Evolutionary conservation across 2,888 invertebrate genomes (phyloP), one percentile per base, ranked within the genome.

Genomic region (Orchestes rusci): DNA sequence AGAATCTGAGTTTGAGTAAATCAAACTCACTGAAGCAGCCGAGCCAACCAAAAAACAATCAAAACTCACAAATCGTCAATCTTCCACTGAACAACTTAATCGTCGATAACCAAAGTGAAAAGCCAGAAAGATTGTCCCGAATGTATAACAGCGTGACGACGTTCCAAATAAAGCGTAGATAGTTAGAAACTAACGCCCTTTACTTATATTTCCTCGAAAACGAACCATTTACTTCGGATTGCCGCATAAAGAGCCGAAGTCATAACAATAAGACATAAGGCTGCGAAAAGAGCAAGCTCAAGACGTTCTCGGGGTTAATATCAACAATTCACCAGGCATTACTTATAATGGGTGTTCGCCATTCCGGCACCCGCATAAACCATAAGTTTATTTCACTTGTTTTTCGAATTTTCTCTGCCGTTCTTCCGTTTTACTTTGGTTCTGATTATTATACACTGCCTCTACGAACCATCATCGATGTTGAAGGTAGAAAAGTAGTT

Each of bases 311-410:
- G 39, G 48, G 55, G 53, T 58, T 60, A 58, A 58, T 59, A 57
- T 52, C 53, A 52, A 56, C 55, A 56, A 57, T 59, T 57, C 55
- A 52, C 53, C 44, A 53, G 41, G 52, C 55, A 58, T 61, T 61
- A 60, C 55, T 57, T 59, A 57, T 59, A 64, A 63, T 62, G 59
- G 54, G 56, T 57, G 58, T 61, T 58, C 59, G 62, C 60, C 62
- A 56, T 60, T 59, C 58, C 53, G 63, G 64, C 64, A 65, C 63
- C 63, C 61, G 56, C 63, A 64, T 65, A 64, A 66, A 66, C 61
- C 60, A 63, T 62, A 60, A 61, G 55, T 55, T 57, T 56, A 53
- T 52, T 55, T 47, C 51, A 43, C 48, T 43, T 45, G 44, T 50
- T 45, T 45, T 49, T 44, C 43, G 35, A 43, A 43, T 47, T 47